Base-by-base conservation (phyloP, 2,113 vertebrate genomes). In the Semnornis frantzii region DNA sequence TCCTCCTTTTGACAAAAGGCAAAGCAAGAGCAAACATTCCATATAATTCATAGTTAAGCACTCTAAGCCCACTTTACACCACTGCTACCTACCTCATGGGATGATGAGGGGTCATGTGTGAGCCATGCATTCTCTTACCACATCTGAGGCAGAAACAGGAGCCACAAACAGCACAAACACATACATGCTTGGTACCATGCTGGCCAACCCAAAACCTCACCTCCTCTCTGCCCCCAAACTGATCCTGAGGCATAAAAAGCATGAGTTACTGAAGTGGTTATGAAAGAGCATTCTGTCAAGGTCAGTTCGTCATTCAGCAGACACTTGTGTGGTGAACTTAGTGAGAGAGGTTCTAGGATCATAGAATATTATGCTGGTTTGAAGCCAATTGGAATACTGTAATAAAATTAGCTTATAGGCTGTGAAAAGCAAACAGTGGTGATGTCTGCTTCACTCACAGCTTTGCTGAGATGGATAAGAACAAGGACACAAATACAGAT, bases 1-100 rank as follows among this genome's bases (percentile, higher is more conserved):
- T 30, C 28, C 28, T 57, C 28, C 13, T 6, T 31, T 44, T 84
- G 33, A 18, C 24, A 50, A 15, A 66, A 42, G n/a, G 25, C 20
- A 48, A 55, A 52, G 24, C 2, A 1, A 60, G 23, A 42, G 37
- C 19, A 44, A 77, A 2, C 7, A 6, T 9, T 14, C 23, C 28
- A 17, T 13, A 44, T 5, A 66, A 59, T 6, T 17, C 52, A 59
- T 2, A 1, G 42, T 12, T 12, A 86, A 44, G 16, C 0, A 2
- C 10, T 11, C 17, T 4, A 3, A 5, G 10, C 20, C 31, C 5
- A 1, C 11, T 48, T 72, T 9, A 2, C 28, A 7, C 18, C 2
- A 1, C 18, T 0, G 0, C 28, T 39, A 64, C 6, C 8, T 54
- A 15, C 31, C 17, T 34, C 4, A 3, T 2, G 3, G 28, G 30